Evolutionary conservation across 2,113 vertebrate species (phyloP), one percentile per base, ranked within the genome.

Genomic region (Dascyllus trimaculatus): DNA sequence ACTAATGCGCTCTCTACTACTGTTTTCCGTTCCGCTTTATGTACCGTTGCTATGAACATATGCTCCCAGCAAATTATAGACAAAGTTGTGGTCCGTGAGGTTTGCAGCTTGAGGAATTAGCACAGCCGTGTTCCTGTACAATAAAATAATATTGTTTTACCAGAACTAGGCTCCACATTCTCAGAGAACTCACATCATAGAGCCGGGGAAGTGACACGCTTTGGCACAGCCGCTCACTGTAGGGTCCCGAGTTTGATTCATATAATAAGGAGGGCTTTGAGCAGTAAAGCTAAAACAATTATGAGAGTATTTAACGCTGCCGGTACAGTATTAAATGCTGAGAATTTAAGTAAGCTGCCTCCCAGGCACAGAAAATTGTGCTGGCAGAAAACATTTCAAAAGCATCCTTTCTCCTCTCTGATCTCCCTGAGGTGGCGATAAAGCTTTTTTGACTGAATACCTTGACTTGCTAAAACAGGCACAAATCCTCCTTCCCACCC

Each of bases 31-130:
- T 93, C 81, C 82, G 84, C 91, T 94, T 93, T 89, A 93, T 93
- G 93, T 93, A 89, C 87, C 85, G 92, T 94, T 94, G 93, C 93
- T 93, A 93, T 93, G 94, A 94, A 92, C 92, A 91, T 94, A 91
- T 88, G 87, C 90, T 93, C 82, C 85, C 79, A 81, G 89, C 87
- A 92, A 94, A 95, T 94, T 95, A 94, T 89, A 94, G 93, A 87
- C 93, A 91, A 91, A 91, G 92, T 85, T 94, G 92, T 91, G 93
- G 93, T 94, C 85, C 61, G n/a, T 92, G 93, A 94, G 91, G 93
- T 95, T 93, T 94, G 90, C 91, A 92, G 91, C 92, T 86, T 72
- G 87, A 94, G 84, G 91, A 92, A 93, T 92, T 93, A 94, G 91
- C 79, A 83, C 87, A 91, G 90, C 88, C 78, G n/a, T 93, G 90